Evolutionary conservation across 2,888 invertebrate species (phyloP).

Genomic region (Globia sparganii): DNA sequence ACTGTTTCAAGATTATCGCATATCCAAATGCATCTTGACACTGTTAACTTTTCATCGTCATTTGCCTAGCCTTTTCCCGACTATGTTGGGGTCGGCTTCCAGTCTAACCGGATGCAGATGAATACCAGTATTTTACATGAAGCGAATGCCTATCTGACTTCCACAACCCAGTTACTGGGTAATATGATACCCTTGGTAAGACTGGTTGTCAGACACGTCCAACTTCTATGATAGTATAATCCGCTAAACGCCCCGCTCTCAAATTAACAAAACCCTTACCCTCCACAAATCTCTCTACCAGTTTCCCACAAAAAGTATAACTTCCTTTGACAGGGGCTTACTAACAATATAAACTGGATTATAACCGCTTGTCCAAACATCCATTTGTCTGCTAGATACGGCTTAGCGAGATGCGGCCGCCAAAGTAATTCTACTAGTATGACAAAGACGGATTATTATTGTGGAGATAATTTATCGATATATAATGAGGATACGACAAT

Average conservation of each 20-base stretch:
- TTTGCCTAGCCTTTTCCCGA: no score
- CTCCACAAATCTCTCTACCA: conserved; percentile 21
- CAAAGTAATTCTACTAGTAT: conserved; percentile 55
- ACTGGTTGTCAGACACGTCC: no score
- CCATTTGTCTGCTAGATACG: conserved; percentile 69
- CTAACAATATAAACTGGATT: conserved; percentile 67
- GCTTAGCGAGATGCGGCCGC: conserved; percentile 66
- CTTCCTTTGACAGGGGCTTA: conserved; percentile 54
- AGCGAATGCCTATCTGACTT: no score
- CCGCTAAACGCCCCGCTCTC: not conserved
- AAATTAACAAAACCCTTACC: not conserved
- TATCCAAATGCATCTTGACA: not conserved
- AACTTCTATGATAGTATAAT: not conserved
- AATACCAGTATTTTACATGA: no score
- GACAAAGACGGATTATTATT: conserved; percentile 62
- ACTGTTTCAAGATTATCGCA: not conserved
- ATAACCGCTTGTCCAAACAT: conserved; percentile 66
- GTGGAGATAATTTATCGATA: conserved; percentile 60
- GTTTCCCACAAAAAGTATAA: conserved; percentile 42
- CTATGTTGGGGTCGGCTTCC: no score
- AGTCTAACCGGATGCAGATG: no score
- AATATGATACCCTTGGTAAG: no score
- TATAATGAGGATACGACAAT: conserved; percentile 5
- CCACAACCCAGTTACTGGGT: no score
- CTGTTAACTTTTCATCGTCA: no score